phyloP scores from a whole-genome alignment of 2,797 vertebrate species.

The Poeciliopsis paucimaculata region DNA sequence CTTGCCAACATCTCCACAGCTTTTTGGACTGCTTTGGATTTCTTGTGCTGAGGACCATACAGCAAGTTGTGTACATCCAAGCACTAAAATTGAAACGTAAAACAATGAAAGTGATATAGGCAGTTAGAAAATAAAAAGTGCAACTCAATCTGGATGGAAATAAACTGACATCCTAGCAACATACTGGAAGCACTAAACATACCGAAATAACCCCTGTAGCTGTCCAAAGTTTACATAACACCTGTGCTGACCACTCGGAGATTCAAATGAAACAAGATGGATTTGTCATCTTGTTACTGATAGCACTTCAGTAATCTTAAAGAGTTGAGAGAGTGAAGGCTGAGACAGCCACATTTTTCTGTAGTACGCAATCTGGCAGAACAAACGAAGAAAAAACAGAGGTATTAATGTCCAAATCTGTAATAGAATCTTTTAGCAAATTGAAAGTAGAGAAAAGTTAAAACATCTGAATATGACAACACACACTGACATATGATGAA shows the following conservation, averaged over 20 bases:
- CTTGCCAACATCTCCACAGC: conserved; percentile 76
- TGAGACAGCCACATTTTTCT: conserved; percentile 14
- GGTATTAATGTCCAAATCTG: neutral
- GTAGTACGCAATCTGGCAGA: conserved; percentile 19
- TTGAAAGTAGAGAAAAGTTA: conserved; percentile 14
- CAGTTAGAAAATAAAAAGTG: conserved; percentile 48
- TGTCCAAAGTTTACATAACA: conserved; percentile 61
- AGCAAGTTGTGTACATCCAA: conserved; percentile 79
- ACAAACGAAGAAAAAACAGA: neutral
- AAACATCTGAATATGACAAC: conserved; percentile 19
- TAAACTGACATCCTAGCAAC: conserved; percentile 63
- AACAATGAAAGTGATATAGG: conserved; percentile 26
- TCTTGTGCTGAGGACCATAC: conserved; percentile 77
- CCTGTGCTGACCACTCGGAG: conserved; percentile 47
- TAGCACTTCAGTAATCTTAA: conserved; percentile 22
- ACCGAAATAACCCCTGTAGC: conserved; percentile 74
- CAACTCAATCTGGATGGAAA: conserved; percentile 46
- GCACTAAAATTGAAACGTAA: conserved; percentile 63
- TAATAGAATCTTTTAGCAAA: conserved; percentile 9
- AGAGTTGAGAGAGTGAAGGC: conserved; percentile 19
- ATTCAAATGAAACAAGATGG: conserved; percentile 36
- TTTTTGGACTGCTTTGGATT: conserved; percentile 75
- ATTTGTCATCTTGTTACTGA: conserved; percentile 19
- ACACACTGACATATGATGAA: conserved; percentile 22
- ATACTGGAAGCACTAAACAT: conserved; percentile 66